These are phyloP conservation scores for Lepidotrigona ventralis DNA, from an alignment of 1,140 invertebrate species.

Conservation along the genomic window DNA sequence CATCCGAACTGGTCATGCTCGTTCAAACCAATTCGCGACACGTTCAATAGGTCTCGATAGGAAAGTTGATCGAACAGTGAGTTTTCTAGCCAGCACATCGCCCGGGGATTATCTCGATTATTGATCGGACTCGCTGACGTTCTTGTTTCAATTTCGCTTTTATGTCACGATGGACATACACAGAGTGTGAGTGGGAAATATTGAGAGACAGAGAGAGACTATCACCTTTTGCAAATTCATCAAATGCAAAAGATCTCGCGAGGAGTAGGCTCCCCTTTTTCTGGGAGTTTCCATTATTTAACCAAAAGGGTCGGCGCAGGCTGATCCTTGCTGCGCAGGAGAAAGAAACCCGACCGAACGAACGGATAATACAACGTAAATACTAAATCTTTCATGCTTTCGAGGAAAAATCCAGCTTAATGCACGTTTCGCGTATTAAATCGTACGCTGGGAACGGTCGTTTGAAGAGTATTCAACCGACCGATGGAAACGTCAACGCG, in stretches of 20 bases:
- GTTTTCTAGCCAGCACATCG: not conserved
- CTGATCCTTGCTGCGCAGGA: not conserved
- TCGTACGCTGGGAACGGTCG: not conserved
- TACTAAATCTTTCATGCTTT: not conserved
- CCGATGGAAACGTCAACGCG: not conserved
- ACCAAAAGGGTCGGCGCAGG: not conserved
- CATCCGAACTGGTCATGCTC: not conserved
- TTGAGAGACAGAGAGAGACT: not conserved
- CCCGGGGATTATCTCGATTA: not conserved
- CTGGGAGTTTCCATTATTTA: constrained; percentile 15
- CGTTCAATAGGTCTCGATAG: not conserved
- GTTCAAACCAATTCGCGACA: not conserved
- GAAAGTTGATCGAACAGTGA: not conserved
- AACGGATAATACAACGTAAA: constrained; percentile 14
- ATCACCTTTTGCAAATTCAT: not conserved
- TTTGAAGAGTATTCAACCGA: not conserved
- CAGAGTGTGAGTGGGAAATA: not conserved
- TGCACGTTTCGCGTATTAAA: too few relatives aligned
- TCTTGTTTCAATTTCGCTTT: constrained; percentile 6
- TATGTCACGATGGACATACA: not conserved
- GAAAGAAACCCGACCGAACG: not conserved
- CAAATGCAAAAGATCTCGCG: not conserved
- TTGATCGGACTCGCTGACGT: not conserved
- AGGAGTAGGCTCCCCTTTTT: not conserved
- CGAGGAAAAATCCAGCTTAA: not conserved